Percentiles rank a stretch among this genome's conserved stretches.
phyloP scores from a whole-genome alignment of 2,797 vertebrate species.

The Premnoplex brunnescens region DNA sequence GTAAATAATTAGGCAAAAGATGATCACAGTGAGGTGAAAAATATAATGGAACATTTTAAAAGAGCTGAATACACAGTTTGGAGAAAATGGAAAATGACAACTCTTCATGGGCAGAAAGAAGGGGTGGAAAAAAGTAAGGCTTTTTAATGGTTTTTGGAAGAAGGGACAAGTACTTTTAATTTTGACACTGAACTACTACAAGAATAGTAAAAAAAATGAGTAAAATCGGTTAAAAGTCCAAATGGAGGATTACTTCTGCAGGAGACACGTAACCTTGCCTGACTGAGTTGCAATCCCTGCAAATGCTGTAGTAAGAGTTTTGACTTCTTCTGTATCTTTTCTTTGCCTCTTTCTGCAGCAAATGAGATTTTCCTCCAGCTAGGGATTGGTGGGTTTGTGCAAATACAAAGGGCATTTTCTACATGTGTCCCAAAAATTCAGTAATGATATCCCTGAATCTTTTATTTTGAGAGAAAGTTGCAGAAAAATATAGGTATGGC shows the following conservation, averaged over 20 bases:
- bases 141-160: not conserved
- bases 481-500: not conserved
- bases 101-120: not conserved
- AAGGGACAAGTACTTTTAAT: not conserved
- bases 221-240: not conserved
- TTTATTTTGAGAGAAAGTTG: not conserved
- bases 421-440: not conserved
- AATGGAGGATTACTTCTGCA: not conserved
- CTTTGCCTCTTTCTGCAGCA: not conserved
- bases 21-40: slow-evolving; percentile 45
- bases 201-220: not conserved
- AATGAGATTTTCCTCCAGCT: not conserved
- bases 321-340: not conserved
- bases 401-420: not conserved
- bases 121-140: not conserved
- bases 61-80: slow-evolving; percentile 41
- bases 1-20: slow-evolving; percentile 26
- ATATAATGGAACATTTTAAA: slow-evolving; percentile 58
- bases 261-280: not conserved
- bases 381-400: not conserved
- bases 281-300: not conserved
- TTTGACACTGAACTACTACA: not conserved
- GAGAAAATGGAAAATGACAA: slow-evolving; percentile 26
- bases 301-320: not conserved
- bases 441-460: not conserved